These are phyloP conservation scores for Lochmaea crataegi DNA, from an alignment of 2,888 invertebrate genomes.

Conservation along the genomic window DNA sequence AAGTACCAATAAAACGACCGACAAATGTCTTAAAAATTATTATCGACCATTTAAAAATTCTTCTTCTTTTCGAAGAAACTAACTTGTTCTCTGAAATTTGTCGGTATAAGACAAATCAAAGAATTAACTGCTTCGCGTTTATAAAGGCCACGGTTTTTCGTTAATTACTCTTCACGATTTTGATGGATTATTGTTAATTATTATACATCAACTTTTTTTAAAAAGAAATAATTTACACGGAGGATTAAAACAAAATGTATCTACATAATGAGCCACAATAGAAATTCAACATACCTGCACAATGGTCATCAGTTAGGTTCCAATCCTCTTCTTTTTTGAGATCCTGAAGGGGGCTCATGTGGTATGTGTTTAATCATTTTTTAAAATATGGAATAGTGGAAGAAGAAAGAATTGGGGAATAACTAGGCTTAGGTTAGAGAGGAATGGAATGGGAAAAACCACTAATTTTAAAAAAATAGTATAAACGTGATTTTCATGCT, in stretches of 20 bases:
- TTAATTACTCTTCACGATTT: constrained; percentile 18
- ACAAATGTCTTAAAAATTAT: not conserved
- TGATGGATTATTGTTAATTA: constrained; percentile 33
- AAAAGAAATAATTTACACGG: not conserved
- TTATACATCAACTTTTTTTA: constrained; percentile 12
- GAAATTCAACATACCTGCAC: not conserved
- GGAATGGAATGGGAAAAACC: too few relatives aligned
- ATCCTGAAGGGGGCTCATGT: not conserved
- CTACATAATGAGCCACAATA: not conserved
- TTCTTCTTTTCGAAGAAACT: not conserved
- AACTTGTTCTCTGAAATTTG: not conserved
- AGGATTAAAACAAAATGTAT: not conserved
- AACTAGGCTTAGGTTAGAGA: too few relatives aligned
- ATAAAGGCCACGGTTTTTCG: not conserved
- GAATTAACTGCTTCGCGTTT: not conserved
- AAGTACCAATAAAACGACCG: not conserved
- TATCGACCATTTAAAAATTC: not conserved
- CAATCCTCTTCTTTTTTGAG: not conserved
- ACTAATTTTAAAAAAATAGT: too few relatives aligned
- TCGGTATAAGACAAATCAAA: constrained; percentile 6
- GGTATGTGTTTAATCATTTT: too few relatives aligned
- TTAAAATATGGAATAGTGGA: too few relatives aligned
- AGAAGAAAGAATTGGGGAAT: too few relatives aligned
- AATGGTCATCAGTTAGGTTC: not conserved
- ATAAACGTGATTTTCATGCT: too few relatives aligned